phyloP scores from a whole-genome alignment of 1,140 invertebrate genomes.

The Drosophila nannoptera region DNA sequence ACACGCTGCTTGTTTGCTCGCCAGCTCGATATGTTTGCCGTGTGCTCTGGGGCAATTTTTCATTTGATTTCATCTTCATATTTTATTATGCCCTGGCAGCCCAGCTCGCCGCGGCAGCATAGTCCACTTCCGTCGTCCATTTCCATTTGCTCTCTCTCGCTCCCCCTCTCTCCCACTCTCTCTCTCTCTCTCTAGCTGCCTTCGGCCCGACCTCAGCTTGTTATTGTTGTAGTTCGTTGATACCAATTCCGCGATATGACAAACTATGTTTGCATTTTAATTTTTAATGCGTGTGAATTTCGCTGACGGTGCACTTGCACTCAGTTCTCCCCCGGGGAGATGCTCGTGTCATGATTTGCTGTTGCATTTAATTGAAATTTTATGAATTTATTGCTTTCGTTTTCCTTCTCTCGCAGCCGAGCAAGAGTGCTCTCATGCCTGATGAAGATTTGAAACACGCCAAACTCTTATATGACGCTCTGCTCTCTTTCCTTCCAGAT shows the following conservation, averaged over 20 bases:
- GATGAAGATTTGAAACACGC: constrained; percentile 7
- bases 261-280: constrained; percentile 78
- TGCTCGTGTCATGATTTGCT: constrained; percentile 76
- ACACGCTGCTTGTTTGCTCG: constrained; percentile 63
- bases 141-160: constrained; percentile 35
- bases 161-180: constrained; percentile 43
- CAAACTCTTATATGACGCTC: constrained; percentile 41
- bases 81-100: constrained; percentile 61
- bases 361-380: constrained; percentile 79
- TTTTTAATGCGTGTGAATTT: constrained; percentile 79
- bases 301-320: constrained; percentile 56
- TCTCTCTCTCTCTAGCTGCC: constrained; percentile 1
- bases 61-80: constrained; percentile 79
- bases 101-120: neutral
- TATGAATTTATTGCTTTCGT: constrained; percentile 75
- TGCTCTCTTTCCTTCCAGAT: constrained; percentile 81
- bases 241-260: constrained; percentile 78
- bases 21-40: constrained; percentile 36
- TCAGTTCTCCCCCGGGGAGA: constrained; percentile 44
- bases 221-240: constrained; percentile 45
- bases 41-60: constrained; percentile 78
- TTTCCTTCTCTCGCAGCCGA: constrained; percentile 22
- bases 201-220: neutral
- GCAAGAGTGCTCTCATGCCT: constrained; percentile 9
- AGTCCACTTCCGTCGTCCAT: constrained; percentile 70